These are phyloP conservation scores for Oscheius sp. DNA, from an alignment of 2,888 invertebrate species.

Conservation along the genomic window DNA sequence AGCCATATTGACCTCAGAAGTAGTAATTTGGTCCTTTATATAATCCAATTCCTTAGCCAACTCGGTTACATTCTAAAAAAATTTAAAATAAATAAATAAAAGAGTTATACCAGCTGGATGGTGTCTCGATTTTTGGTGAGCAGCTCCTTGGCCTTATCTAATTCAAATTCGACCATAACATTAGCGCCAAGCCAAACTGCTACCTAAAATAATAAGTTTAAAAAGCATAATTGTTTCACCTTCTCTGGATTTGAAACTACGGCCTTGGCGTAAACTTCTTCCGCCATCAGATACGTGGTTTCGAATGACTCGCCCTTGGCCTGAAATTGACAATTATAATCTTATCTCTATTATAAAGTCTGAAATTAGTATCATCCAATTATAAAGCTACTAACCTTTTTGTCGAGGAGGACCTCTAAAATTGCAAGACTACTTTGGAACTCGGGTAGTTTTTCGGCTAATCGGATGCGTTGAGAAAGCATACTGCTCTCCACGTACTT, in stretches of 20 bases:
- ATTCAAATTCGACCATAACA: constrained; percentile 66
- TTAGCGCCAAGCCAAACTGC: constrained; percentile 64
- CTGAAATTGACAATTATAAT: constrained; percentile 78
- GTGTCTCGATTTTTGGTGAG: constrained; percentile 49
- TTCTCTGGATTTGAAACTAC: constrained; percentile 51
- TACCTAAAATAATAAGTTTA: constrained; percentile 36
- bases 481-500: constrained; percentile 53
- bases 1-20: constrained; percentile 93
- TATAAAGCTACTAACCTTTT: constrained; percentile 28
- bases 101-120: constrained; percentile 1
- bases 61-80: constrained; percentile 72
- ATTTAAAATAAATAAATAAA: constrained; percentile 7
- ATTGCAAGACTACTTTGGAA: constrained; percentile 76
- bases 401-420: constrained; percentile 79
- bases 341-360: not conserved
- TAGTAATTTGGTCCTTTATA: constrained; percentile 94
- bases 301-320: constrained; percentile 52
- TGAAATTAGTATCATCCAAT: not conserved
- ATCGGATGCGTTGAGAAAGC: constrained; percentile 34
- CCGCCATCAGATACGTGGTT: constrained; percentile 54
- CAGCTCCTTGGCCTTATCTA: constrained; percentile 63
- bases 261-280: constrained; percentile 58
- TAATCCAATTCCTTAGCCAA: constrained; percentile 93
- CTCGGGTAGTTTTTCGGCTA: constrained; percentile 57
- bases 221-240: constrained; percentile 27